Conservation (phyloP, 2,888 invertebrate species). For the Cerceris rybyensis region DNA sequence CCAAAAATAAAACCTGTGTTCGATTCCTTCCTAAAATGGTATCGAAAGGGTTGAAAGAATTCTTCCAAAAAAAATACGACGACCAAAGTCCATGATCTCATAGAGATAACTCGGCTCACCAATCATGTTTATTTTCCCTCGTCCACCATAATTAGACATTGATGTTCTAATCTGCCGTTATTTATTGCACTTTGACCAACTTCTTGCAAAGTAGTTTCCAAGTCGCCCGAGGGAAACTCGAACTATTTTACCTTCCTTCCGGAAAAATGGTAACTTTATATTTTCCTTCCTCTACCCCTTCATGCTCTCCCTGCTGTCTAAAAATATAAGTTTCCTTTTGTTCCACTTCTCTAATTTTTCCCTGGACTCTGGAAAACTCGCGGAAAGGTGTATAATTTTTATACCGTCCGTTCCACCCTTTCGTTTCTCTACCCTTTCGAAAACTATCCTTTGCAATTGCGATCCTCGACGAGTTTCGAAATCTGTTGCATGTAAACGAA, state of each 20-base stretch:
- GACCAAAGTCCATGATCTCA: too few relatives aligned
- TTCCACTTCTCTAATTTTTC: constrained; percentile 32
- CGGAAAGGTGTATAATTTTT: constrained; percentile 27
- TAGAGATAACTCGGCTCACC: neutral
- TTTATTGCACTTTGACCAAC: constrained; percentile 11
- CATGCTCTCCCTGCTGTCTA: constrained; percentile 8
- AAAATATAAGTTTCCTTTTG: constrained; percentile 29
- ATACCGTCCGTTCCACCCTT: neutral
- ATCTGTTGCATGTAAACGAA: constrained; percentile 21
- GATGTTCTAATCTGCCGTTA: constrained; percentile 27
- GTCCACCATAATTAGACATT: constrained; percentile 17
- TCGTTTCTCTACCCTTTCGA: neutral
- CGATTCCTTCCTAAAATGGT: too few relatives aligned
- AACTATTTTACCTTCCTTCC: constrained; percentile 24
- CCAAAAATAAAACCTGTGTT: too few relatives aligned
- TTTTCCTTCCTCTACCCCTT: constrained; percentile 20
- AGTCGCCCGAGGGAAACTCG: constrained; percentile 29
- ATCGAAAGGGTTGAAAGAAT: too few relatives aligned
- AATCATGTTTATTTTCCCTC: constrained; percentile 2
- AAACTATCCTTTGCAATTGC: neutral
- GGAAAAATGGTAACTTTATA: constrained; percentile 39
- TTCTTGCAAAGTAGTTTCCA: constrained; percentile 26
- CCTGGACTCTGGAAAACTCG: constrained; percentile 14
- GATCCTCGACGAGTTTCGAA: too few relatives aligned
- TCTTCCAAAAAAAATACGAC: too few relatives aligned